phyloP scores from a whole-genome alignment of 2,888 invertebrate genomes.

The Julus scandinavius region DNA sequence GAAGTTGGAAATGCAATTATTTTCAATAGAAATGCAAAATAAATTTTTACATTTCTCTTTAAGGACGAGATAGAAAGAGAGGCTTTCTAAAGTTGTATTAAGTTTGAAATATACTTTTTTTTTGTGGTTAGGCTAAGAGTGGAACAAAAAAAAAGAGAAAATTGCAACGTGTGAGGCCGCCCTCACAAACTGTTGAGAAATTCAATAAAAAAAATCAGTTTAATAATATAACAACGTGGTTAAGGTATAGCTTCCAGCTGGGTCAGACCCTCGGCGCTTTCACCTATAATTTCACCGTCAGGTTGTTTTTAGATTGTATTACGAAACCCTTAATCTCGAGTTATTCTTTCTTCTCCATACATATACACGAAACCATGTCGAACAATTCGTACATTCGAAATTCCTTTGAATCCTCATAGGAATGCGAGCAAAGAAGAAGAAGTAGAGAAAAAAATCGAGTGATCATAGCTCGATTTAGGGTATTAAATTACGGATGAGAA shows the following conservation, averaged over 20 bases:
- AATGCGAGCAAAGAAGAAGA: slow-evolving; percentile 15
- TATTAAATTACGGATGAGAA: slow-evolving; percentile 34
- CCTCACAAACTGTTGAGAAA: slow-evolving; percentile 29
- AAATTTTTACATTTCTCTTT: slow-evolving; percentile 7
- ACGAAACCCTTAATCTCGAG: slow-evolving; percentile 18
- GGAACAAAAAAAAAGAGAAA: background rate
- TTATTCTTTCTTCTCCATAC: background rate
- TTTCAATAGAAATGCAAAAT: background rate
- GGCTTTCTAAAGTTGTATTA: background rate
- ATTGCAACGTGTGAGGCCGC: slow-evolving; percentile 29
- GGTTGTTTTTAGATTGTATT: background rate
- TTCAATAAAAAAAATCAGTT: slow-evolving; percentile 22
- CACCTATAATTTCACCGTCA: slow-evolving; percentile 16
- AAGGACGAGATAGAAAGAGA: background rate
- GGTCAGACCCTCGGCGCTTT: slow-evolving; percentile 26
- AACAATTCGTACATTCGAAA: slow-evolving; percentile 16
- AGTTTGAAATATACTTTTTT: slow-evolving; percentile 17
- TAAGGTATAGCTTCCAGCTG: slow-evolving; percentile 37
- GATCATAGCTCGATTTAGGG: slow-evolving; percentile 42
- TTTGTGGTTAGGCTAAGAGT: background rate
- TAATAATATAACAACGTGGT: slow-evolving; percentile 14
- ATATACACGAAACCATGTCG: background rate
- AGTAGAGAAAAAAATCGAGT: background rate
- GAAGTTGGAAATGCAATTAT: slow-evolving; percentile 31
- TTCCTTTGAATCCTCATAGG: slow-evolving; percentile 6